A percentile compares a stretch with the other conserved stretches of the same genome.
These are phyloP conservation scores for Phymatocera aterrima DNA, from an alignment of 2,888 invertebrate genomes.

Conservation along the genomic window DNA sequence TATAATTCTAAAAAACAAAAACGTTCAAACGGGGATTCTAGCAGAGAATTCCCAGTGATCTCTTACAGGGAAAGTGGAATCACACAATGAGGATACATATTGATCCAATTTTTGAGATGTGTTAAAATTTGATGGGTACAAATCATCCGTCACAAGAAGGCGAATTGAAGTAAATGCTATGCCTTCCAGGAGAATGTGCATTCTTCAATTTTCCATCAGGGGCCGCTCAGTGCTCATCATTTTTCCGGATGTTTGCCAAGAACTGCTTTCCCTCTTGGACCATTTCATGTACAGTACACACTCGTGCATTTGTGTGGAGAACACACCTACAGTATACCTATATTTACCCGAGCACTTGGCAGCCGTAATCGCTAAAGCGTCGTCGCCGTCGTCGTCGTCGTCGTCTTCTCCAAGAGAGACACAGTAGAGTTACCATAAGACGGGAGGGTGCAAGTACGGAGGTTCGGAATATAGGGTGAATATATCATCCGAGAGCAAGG, in stretches of 20 bases:
- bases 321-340: not conserved
- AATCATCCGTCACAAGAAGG: too few species aligned
- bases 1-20: too few species aligned
- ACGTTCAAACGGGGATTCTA: too few species aligned
- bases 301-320: not conserved
- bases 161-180: not conserved
- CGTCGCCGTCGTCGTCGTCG: not conserved
- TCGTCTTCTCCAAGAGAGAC: constrained; percentile 16
- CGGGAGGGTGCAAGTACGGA: not conserved
- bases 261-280: not conserved
- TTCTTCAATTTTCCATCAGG: not conserved
- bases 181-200: not conserved
- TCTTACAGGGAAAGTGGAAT: not conserved
- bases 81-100: too few species aligned
- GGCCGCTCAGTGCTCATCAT: not conserved
- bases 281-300: not conserved
- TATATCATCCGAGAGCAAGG: constrained; percentile 12
- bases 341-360: constrained; percentile 28
- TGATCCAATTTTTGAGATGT: too few species aligned
- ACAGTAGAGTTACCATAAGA: constrained; percentile 11
- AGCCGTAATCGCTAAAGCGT: constrained; percentile 38
- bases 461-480: constrained; percentile 28
- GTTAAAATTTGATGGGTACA: too few species aligned
- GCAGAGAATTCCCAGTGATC: not conserved
- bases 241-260: not conserved